A percentile compares a stretch with the other conserved stretches of the same genome.
Conservation (phyloP, 2,888 invertebrate genomes). For the Drosophila limbata region DNA sequence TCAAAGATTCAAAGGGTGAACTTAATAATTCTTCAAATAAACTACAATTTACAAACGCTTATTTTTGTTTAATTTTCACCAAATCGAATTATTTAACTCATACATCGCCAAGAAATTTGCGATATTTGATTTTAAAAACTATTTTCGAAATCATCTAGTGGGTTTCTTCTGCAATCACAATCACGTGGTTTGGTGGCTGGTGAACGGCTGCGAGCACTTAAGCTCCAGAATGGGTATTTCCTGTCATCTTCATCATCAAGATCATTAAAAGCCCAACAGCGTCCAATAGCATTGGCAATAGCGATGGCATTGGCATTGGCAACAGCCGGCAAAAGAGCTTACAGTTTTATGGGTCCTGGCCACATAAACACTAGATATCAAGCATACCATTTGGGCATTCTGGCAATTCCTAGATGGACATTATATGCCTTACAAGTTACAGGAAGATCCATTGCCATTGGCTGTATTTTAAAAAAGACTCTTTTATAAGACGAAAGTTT, state of each 20-base stretch:
- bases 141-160: slow-evolving; percentile 4
- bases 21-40: too few relatives aligned
- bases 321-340: slow-evolving; percentile 41
- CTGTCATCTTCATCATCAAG: slow-evolving; percentile 61
- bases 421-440: slow-evolving; percentile 52
- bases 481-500: slow-evolving; percentile 28
- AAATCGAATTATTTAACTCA: too few relatives aligned
- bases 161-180: background rate
- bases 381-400: slow-evolving; percentile 56
- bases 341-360: slow-evolving; percentile 69
- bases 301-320: background rate
- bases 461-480: slow-evolving; percentile 62
- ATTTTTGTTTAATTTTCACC: too few relatives aligned
- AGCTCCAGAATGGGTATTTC: slow-evolving; percentile 64
- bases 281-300: background rate
- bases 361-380: slow-evolving; percentile 48
- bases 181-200: background rate
- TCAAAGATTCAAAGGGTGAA: too few relatives aligned
- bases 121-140: background rate
- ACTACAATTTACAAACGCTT: too few relatives aligned
- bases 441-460: slow-evolving; percentile 69
- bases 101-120: too few relatives aligned
- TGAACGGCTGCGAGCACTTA: slow-evolving; percentile 44
- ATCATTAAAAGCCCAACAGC: slow-evolving; percentile 51
- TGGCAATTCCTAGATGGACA: slow-evolving; percentile 61